Percentiles rank a stretch among this genome's conserved stretches.
phyloP scores from a whole-genome alignment of 2,888 invertebrate species.

The Yponomeuta plumbellus region DNA sequence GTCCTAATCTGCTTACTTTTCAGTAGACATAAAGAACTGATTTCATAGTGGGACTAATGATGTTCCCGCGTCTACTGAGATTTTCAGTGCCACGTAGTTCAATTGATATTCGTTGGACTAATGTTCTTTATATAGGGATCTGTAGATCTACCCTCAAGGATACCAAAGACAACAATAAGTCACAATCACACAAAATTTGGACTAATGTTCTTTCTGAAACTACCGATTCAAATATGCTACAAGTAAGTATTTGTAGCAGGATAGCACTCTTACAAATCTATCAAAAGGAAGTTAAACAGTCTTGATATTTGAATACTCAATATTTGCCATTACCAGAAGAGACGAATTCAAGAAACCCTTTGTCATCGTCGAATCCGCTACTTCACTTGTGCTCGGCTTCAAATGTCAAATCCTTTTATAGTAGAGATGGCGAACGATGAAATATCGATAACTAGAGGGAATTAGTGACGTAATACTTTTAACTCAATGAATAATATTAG shows the following conservation, averaged over 20 bases:
- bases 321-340: slow-evolving; percentile 59
- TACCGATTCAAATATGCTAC: background rate
- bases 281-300: slow-evolving; percentile 16
- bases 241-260: background rate
- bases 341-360: slow-evolving; percentile 53
- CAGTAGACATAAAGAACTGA: no score
- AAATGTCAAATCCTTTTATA: slow-evolving; percentile 73
- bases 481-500: no score
- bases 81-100: no score
- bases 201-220: no score
- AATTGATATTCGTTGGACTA: no score
- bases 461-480: background rate
- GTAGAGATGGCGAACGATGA: slow-evolving; percentile 35
- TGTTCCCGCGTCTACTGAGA: no score
- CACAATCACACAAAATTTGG: no score
- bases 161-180: no score
- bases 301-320: slow-evolving; percentile 51
- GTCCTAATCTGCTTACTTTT: no score
- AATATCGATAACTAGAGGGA: background rate
- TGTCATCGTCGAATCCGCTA: slow-evolving; percentile 66
- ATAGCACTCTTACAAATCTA: background rate
- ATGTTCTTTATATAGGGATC: no score
- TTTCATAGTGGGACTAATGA: no score
- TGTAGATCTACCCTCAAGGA: no score
- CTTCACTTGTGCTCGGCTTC: slow-evolving; percentile 58